These are phyloP conservation scores for Acleris literana DNA, from an alignment of 2,888 invertebrate genomes.

Conservation along the genomic window DNA sequence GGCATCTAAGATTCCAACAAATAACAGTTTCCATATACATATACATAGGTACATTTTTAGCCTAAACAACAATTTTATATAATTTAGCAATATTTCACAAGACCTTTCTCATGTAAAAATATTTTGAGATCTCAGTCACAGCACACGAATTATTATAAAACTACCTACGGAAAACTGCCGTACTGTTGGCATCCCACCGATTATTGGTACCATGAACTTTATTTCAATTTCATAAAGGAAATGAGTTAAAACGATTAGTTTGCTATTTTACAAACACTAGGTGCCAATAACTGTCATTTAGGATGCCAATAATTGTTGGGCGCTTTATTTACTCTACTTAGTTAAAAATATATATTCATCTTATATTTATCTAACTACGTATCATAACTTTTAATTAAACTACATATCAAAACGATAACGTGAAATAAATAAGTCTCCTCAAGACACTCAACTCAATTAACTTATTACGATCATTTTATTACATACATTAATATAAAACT, in stretches of 20 bases:
- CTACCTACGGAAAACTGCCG: neutral
- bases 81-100: neutral
- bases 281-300: too few relatives aligned
- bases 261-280: too few relatives aligned
- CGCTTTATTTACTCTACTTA: neutral
- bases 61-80: neutral
- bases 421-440: constrained; percentile 21
- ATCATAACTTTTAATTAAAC: constrained; percentile 12
- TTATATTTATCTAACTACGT: constrained; percentile 6
- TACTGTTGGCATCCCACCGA: too few relatives aligned
- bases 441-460: constrained; percentile 3
- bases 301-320: too few relatives aligned
- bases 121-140: constrained; percentile 76
- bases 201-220: too few relatives aligned
- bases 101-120: constrained; percentile 21
- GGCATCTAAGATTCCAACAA: too few relatives aligned
- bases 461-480: neutral
- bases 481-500: neutral
- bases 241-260: too few relatives aligned
- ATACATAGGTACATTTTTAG: too few relatives aligned
- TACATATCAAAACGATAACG: constrained; percentile 15
- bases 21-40: too few relatives aligned
- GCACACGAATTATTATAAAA: constrained; percentile 53
- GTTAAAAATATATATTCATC: constrained; percentile 20
- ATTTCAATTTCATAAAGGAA: too few relatives aligned